Evolutionary conservation across 37 sponge, comb jelly and placozoan species (phyloP), one percentile per base, ranked within the genome.

Genomic region (Corticium candelabrum): DNA sequence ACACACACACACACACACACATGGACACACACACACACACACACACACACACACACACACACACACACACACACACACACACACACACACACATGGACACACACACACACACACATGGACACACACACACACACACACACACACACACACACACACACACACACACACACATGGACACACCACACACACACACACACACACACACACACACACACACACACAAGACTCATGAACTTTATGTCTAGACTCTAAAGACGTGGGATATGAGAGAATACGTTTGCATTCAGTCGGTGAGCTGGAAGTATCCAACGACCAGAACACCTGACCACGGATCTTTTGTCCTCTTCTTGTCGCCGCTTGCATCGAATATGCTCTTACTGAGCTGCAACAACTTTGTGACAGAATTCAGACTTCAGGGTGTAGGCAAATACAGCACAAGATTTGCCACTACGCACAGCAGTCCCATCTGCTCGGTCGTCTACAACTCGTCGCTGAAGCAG

Each of bases 381-480:
- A 72, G 82, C 50, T 89, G 88, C 41, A 96, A 90, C 72, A 88
- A 92, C 73, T 84, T 84, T 76, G 79, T 96, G 30, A 89, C 87
- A 0, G 86, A 85, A 74, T 78, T 87, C 40, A 87, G 62, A 38
- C 56, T 91, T 68, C 81, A 82, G 29, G 62, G 15, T 11, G 62
- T 50, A 21, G 62, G 62, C 11, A 50, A 50, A 21, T 21, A 50
- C 15, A 35, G 89, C 82, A 31, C 50, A 86, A 69, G 86, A 81
- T 68, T 72, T 35, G 32, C 62, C 80, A 69, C 67, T 41, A 40
- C 79, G 85, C 77, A 37, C 82, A 39, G 82, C 85, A 86, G 84
- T 85, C 36, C 5, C 0, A 2, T 11, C 0, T 3, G 0, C 30
- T 37, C 77, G 35, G 35, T 29, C 36, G 78, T 30, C 2, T 34